Percentiles rank a stretch among this genome's conserved stretches.
phyloP scores from a whole-genome alignment of 2,888 invertebrate species.

The Scaptomyza flava region DNA sequence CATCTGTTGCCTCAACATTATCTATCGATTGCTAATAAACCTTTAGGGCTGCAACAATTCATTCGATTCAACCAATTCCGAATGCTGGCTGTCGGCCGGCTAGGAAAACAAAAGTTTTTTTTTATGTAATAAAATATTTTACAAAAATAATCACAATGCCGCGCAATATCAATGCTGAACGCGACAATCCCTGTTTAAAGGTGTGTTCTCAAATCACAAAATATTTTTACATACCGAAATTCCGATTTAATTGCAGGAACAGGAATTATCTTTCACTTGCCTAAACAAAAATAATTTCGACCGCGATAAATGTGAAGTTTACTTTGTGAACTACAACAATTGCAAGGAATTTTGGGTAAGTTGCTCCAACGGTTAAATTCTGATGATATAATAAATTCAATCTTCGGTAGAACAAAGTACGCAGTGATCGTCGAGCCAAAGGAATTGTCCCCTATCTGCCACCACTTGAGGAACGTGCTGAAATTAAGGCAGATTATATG shows the following conservation, averaged over 20 bases:
- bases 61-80: background rate
- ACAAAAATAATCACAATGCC: conserved; percentile 69
- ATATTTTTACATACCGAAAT: background rate
- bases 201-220: conserved; percentile 42
- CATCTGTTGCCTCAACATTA: background rate
- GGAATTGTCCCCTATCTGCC: conserved; percentile 90
- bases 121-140: conserved; percentile 48
- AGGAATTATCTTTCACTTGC: conserved; percentile 89
- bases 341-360: conserved; percentile 94
- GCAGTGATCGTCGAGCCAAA: conserved; percentile 86
- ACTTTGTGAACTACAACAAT: conserved; percentile 91
- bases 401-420: conserved; percentile 86
- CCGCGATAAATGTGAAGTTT: conserved; percentile 87
- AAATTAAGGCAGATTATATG: conserved; percentile 88
- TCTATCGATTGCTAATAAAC: background rate
- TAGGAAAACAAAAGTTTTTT: conserved; percentile 24
- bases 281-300: conserved; percentile 89
- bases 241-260: conserved; percentile 87
- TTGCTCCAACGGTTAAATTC: background rate
- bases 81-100: conserved; percentile 6
- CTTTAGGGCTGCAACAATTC: background rate
- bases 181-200: conserved; percentile 83
- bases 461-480: conserved; percentile 88
- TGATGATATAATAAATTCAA: background rate
- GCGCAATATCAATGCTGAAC: conserved; percentile 79